These are phyloP conservation scores for Phymatocera aterrima DNA, from an alignment of 2,888 invertebrate species.

Conservation along the genomic window DNA sequence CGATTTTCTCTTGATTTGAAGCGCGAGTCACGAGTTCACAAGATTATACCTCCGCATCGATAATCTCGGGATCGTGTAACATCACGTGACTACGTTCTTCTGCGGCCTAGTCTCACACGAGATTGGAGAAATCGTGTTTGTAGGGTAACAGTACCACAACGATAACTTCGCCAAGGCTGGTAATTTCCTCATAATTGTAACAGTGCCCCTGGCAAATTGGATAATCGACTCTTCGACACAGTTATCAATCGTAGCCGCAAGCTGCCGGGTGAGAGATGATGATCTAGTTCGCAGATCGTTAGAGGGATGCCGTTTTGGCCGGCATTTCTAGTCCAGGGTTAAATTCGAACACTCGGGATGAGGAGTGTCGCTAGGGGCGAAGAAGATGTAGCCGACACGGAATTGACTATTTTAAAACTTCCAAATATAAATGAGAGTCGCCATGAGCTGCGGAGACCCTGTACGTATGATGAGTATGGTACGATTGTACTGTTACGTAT, in stretches of 20 bases:
- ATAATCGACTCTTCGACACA: slow-evolving; percentile 14
- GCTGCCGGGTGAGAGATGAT: slow-evolving; percentile 9
- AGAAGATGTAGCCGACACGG: neutral
- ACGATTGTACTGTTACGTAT: neutral
- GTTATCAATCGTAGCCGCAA: slow-evolving; percentile 6
- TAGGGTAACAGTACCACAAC: neutral
- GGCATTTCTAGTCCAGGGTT: neutral
- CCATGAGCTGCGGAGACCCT: neutral
- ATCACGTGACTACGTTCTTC: neutral
- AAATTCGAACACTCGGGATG: neutral
- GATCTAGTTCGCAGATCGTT: neutral
- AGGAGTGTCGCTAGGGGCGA: neutral
- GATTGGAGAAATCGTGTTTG: neutral
- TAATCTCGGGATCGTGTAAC: neutral
- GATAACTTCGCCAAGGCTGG: neutral
- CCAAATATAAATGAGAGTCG: neutral
- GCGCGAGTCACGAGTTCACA: neutral
- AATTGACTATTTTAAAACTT: neutral
- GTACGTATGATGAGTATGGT: neutral
- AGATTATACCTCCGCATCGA: neutral
- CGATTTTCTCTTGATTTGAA: neutral
- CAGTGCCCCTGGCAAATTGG: neutral
- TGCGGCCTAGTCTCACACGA: neutral
- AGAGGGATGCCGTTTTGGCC: neutral
- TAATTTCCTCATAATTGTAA: neutral